phyloP scores from a whole-genome alignment of 2,888 invertebrate genomes.

The Meteorus cinctellus region DNA sequence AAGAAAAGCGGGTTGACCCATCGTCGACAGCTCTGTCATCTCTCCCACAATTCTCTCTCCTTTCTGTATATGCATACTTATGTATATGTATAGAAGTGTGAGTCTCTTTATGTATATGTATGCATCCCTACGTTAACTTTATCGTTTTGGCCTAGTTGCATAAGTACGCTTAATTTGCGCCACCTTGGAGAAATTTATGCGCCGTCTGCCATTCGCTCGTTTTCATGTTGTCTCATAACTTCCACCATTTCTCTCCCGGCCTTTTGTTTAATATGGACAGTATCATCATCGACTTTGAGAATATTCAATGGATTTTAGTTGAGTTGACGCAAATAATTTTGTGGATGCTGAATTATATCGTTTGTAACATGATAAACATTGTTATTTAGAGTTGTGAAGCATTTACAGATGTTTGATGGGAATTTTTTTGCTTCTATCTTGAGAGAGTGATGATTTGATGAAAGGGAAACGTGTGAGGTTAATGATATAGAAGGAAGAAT shows the following conservation, averaged over 20 bases:
- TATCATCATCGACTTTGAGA: not conserved
- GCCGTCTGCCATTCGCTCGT: conserved; percentile 46
- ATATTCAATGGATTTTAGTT: conserved; percentile 15
- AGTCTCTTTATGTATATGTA: conserved; percentile 1
- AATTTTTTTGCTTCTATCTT: no score
- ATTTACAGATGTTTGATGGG: no score
- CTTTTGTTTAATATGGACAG: conserved; percentile 22
- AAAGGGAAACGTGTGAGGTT: no score
- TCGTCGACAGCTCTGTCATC: no score
- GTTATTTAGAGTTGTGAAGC: no score
- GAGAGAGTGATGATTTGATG: no score
- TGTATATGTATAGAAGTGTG: not conserved
- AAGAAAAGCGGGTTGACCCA: conserved; percentile 6
- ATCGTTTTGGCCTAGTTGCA: conserved; percentile 62
- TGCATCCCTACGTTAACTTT: conserved; percentile 53
- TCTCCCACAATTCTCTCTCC: no score
- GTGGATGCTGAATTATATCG: not conserved
- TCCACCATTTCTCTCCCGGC: conserved; percentile 25
- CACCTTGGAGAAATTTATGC: conserved; percentile 59
- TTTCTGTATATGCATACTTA: conserved; percentile 11
- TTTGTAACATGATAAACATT: not conserved
- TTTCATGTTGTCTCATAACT: conserved; percentile 28
- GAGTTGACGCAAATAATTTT: not conserved
- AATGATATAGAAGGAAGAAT: no score
- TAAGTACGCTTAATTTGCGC: conserved; percentile 61